phyloP scores from a whole-genome alignment of 2,888 invertebrate species.

The Cylindroiulus punctatus region DNA sequence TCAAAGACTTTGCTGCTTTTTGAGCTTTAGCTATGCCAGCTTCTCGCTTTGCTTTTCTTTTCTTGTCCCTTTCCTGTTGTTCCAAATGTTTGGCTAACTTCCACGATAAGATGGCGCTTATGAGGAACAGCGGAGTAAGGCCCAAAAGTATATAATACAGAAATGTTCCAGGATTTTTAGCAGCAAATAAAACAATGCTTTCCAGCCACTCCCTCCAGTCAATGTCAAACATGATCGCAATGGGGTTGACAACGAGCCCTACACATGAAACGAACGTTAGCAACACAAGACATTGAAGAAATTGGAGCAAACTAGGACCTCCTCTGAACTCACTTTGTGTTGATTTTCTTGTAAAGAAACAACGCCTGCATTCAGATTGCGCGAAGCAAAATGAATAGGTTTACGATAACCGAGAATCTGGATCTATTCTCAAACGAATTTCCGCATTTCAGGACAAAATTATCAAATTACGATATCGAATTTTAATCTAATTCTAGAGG shows the following conservation, averaged over 20 bases:
- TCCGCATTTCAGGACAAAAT: neutral
- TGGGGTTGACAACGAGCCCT: neutral
- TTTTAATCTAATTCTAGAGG: no score
- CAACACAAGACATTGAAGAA: neutral
- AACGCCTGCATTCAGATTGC: slow-evolving; percentile 3
- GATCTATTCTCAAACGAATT: neutral
- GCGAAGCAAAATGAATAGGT: neutral
- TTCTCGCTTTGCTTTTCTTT: slow-evolving; percentile 66
- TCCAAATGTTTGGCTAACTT: slow-evolving; percentile 70
- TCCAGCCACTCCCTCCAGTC: slow-evolving; percentile 61
- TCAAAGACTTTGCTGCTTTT: slow-evolving; percentile 46
- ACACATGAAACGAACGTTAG: neutral
- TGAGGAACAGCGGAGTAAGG: slow-evolving; percentile 69
- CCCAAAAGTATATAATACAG: slow-evolving; percentile 69
- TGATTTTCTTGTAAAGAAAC: neutral
- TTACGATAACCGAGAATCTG: neutral
- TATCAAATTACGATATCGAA: no score
- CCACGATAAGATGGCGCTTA: slow-evolving; percentile 70
- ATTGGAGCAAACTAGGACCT: neutral
- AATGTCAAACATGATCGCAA: slow-evolving; percentile 44
- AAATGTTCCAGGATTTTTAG: slow-evolving; percentile 66
- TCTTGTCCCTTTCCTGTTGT: slow-evolving; percentile 69
- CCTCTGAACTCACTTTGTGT: neutral
- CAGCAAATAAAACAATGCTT: slow-evolving; percentile 63
- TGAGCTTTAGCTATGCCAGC: slow-evolving; percentile 64